These are phyloP conservation scores for Spodoptera frugiperda DNA, from an alignment of 1,140 invertebrate genomes.

Conservation along the genomic window DNA sequence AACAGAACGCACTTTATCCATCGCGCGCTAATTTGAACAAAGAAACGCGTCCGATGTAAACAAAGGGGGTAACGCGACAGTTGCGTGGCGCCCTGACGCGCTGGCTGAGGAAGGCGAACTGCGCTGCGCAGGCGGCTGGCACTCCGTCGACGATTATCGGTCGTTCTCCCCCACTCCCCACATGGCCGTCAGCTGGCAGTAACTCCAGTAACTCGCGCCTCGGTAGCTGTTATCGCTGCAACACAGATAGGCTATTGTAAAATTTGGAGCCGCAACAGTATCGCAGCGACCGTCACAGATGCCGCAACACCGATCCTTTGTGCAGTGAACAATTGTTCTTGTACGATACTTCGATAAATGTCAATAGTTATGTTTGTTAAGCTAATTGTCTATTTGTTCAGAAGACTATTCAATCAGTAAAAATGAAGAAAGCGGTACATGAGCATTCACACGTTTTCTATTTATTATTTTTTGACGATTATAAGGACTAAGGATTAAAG, in stretches of 20 bases:
- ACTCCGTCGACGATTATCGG: slow-evolving; percentile 67
- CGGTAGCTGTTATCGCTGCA: slow-evolving; percentile 62
- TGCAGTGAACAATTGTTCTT: slow-evolving; percentile 1
- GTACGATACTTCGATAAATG: neutral
- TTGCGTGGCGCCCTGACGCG: slow-evolving; percentile 55
- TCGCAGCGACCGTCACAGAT: slow-evolving; percentile 7
- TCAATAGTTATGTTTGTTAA: slow-evolving; percentile 4
- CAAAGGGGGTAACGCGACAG: slow-evolving; percentile 62
- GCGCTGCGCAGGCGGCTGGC: slow-evolving; percentile 55
- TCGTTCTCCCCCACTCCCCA: slow-evolving; percentile 74
- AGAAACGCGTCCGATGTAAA: slow-evolving; percentile 72
- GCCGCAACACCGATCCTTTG: neutral
- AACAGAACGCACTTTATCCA: slow-evolving; percentile 56
- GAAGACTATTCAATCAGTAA: too few species aligned
- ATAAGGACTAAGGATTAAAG: too few species aligned
- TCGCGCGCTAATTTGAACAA: slow-evolving; percentile 69
- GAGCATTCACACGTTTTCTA: too few species aligned
- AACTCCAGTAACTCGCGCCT: slow-evolving; percentile 56
- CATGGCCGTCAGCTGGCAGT: slow-evolving; percentile 58
- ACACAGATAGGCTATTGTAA: slow-evolving; percentile 21
- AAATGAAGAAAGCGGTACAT: too few species aligned
- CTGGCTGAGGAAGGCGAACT: slow-evolving; percentile 55
- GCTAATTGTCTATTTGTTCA: neutral
- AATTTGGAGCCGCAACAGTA: slow-evolving; percentile 12
- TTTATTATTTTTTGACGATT: too few species aligned